Evolutionary conservation across 2,888 invertebrate species (phyloP).

Genomic region (Hypsopygia costalis): DNA sequence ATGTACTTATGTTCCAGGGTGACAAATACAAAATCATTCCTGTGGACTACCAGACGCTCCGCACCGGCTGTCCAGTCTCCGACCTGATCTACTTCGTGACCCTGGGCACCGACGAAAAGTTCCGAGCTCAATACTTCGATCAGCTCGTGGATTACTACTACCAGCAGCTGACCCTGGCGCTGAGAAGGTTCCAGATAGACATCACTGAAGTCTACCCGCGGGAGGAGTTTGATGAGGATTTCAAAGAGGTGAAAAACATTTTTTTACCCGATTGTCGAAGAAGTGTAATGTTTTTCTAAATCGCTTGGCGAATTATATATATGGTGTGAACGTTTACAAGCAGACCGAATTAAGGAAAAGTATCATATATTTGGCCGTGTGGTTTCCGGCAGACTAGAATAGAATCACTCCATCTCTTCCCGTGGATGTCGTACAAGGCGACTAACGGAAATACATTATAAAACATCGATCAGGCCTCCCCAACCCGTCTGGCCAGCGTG

Average conservation of each 20-base stretch:
- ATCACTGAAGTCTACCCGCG: conserved; percentile 38
- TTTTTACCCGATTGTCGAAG: no score
- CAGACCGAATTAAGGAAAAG: no score
- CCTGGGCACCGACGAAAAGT: conserved; percentile 46
- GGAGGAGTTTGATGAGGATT: conserved; percentile 40
- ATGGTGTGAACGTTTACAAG: no score
- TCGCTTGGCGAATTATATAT: no score
- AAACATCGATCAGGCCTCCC: no score
- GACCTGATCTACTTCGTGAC: conserved; percentile 57
- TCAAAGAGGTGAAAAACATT: conserved; percentile 41
- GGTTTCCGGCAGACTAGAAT: no score
- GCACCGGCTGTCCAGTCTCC: conserved; percentile 36
- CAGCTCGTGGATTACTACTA: conserved; percentile 36
- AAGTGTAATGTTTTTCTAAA: no score
- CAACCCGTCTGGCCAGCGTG: no score
- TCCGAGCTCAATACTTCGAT: conserved; percentile 36
- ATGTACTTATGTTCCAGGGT: conserved; percentile 36
- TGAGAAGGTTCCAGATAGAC: conserved; percentile 34
- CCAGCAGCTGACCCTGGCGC: conserved; percentile 28
- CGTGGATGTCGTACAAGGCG: no score
- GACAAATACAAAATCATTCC: conserved; percentile 34
- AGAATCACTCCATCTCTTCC: no score
- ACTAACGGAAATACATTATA: no score
- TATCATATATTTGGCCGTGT: no score
- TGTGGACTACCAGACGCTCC: conserved; percentile 54